A percentile compares a stretch with the other conserved stretches of the same genome.
These are phyloP conservation scores for Lampris incognitus DNA, from an alignment of 2,113 vertebrate species.

Conservation along the genomic window DNA sequence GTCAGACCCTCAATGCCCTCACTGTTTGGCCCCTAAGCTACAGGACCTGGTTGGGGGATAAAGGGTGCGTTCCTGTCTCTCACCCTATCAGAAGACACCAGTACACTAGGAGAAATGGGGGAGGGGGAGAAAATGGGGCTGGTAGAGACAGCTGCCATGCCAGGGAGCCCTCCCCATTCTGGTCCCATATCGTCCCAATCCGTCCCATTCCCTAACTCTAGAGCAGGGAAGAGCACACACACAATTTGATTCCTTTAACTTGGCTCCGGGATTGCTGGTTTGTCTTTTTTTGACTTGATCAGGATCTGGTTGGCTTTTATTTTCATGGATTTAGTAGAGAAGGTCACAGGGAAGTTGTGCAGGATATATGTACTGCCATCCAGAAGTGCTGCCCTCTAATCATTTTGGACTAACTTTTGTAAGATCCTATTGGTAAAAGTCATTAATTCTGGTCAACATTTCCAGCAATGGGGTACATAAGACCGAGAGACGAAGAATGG, in stretches of 20 bases:
- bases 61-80: constrained; percentile 66
- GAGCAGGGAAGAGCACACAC: constrained; percentile 23
- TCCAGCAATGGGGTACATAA: constrained; percentile 44
- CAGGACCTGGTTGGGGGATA: constrained; percentile 42
- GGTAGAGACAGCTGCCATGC: constrained; percentile 70
- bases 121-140: constrained; percentile 34
- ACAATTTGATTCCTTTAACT: constrained; percentile 45
- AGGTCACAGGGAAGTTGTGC: constrained; percentile 12
- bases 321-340: constrained; percentile 15
- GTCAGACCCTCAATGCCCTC: constrained; percentile 73
- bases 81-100: constrained; percentile 66
- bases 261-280: constrained; percentile 36
- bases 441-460: constrained; percentile 2
- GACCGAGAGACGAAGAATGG: constrained; percentile 21
- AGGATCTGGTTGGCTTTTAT: constrained; percentile 14
- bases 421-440: neutral
- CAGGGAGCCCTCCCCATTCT: constrained; percentile 63
- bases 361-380: neutral
- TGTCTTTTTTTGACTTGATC: constrained; percentile 3
- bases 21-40: constrained; percentile 71
- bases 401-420: constrained; percentile 11
- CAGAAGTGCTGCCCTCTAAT: constrained; percentile 12
- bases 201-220: constrained; percentile 69
- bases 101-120: constrained; percentile 27
- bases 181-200: constrained; percentile 70